phyloP scores from a whole-genome alignment of 2,888 invertebrate species.

The Venusia cambrica region DNA sequence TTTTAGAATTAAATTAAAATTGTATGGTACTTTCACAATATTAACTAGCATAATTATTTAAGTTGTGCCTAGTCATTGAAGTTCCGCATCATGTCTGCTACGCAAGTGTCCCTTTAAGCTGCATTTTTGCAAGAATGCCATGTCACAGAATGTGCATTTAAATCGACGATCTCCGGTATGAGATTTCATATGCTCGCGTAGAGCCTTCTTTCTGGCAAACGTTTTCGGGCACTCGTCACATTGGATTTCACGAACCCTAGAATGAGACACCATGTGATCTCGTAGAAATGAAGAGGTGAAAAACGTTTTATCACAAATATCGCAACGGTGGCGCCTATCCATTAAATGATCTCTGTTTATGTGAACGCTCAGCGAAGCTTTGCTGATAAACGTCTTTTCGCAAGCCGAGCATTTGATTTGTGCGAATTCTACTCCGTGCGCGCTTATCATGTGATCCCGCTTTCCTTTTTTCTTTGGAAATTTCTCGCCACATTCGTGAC shows the following conservation, averaged over 20 bases:
- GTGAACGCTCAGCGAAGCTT: conserved; percentile 34
- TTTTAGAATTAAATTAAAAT: no score
- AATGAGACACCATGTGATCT: conserved; percentile 41
- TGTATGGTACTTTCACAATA: no score
- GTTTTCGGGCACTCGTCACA: conserved; percentile 38
- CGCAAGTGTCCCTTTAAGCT: conserved; percentile 28
- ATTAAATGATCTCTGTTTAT: conserved; percentile 49
- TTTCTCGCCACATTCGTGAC: conserved; percentile 45
- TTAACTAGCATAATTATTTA: no score
- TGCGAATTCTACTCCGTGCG: conserved; percentile 24
- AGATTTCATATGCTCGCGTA: conserved; percentile 32
- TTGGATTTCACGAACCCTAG: conserved; percentile 31
- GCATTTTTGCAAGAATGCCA: conserved; percentile 35
- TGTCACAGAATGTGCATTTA: conserved; percentile 41
- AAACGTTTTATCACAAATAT: conserved; percentile 40
- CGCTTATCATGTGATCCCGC: conserved; percentile 27
- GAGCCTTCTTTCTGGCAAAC: conserved; percentile 34
- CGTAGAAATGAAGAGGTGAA: conserved; percentile 34
- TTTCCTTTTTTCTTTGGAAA: conserved; percentile 33
- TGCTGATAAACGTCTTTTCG: conserved; percentile 35
- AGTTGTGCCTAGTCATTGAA: conserved; percentile 5
- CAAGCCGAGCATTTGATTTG: conserved; percentile 41
- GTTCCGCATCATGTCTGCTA: conserved; percentile 20
- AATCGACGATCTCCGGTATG: conserved; percentile 31
- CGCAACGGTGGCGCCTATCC: conserved; percentile 39